Evolutionary conservation across 2,113 vertebrate species (phyloP), one percentile per base, ranked within the genome.

Genomic region (Sialia sialis): DNA sequence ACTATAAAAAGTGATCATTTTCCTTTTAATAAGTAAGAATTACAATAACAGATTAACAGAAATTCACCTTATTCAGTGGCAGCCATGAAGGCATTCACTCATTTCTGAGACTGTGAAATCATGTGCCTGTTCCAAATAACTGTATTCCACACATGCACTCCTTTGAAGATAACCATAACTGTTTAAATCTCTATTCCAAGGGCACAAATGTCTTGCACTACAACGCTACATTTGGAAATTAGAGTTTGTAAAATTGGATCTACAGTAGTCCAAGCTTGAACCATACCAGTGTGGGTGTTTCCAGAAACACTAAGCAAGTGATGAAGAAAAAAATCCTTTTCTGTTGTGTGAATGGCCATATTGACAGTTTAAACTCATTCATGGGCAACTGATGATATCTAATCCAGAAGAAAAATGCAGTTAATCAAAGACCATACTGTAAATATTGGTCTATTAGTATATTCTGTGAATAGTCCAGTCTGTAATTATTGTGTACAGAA

Each of bases 401-500:
- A 52, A 10, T 41, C 9, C 13, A 60, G 34, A 83, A 93, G 17
- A 63, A 1, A 84, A 90, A 74, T 21, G 16, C 15, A 74, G 21
- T 81, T 60, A 70, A 63, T 74, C 22, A 62, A 80, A 90, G 70
- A 18, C 0, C 25, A 76, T 73, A 34, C 27, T 38, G 30, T 29
- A 59, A 44, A 41, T 67, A 80, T 68, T 63, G 20, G 8, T 66
- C 17, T 73, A 59, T 85, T 62, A 29, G 15, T 49, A 49, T 78
- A 52, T 67, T 66, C 70, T 93, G n/a, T 74, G 59, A 91, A 49
- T 39, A 52, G 7, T 36, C 18, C 27, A 82, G 16, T 5, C 25
- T 78, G 52, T 84, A 88, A 80, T 82, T 83, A 48, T 11, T 80
- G 43, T 77, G 94, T 88, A 75, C 68, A 88, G 54, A 90, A 90